Evolutionary conservation across 2,888 invertebrate genomes (phyloP).

Genomic region (Cephalotes varians): DNA sequence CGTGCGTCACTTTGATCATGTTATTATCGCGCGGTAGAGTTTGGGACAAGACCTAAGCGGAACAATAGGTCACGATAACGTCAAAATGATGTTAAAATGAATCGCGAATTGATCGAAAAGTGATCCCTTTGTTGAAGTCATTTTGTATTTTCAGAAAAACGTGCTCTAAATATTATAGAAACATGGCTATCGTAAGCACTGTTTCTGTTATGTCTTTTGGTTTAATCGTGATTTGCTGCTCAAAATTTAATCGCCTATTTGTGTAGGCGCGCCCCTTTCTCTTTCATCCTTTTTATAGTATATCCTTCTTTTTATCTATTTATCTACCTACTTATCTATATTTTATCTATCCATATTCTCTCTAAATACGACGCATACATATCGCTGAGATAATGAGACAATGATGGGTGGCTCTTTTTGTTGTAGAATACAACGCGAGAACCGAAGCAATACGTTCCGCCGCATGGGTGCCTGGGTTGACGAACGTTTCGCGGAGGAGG

Average conservation of each 20-base stretch:
- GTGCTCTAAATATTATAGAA: not conserved
- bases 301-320: not conserved
- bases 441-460: constrained; percentile 82
- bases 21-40: constrained; percentile 34
- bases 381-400: not conserved
- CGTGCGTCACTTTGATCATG: constrained; percentile 31
- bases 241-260: not conserved
- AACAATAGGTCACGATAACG: too few relatives aligned
- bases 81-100: too few relatives aligned
- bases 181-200: not conserved
- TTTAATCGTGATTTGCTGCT: not conserved
- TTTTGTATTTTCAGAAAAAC: not conserved
- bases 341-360: not conserved
- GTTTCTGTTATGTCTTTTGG: not conserved
- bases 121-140: too few relatives aligned
- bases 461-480: constrained; percentile 86
- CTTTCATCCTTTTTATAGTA: not conserved
- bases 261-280: not conserved
- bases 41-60: too few relatives aligned
- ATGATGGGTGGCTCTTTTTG: not conserved
- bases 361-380: not conserved
- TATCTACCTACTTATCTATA: not conserved
- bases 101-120: not conserved
- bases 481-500: constrained; percentile 83
- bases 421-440: constrained; percentile 79